Percentiles rank a stretch among this genome's conserved stretches.
Evolutionary conservation across 1,140 invertebrate genomes (phyloP).

Genomic region (Camponotus pennsylvanicus): DNA sequence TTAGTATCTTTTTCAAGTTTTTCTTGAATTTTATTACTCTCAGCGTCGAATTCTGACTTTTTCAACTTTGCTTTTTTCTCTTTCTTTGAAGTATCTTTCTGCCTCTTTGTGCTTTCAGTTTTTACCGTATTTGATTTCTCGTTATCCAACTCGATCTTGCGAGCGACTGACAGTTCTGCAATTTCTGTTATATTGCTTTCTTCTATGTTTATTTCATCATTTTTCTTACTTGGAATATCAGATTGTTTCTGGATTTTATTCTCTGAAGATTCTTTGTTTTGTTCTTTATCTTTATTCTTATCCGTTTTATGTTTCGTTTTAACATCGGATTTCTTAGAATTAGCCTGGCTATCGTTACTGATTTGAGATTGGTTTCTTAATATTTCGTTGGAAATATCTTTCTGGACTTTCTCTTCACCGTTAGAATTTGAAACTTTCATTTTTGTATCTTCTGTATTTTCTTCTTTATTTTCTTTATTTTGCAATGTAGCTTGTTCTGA

Average conservation of each 20-base stretch:
- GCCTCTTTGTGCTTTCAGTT: neutral
- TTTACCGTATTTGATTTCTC: neutral
- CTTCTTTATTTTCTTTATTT: slow-evolving; percentile 43
- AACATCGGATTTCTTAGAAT: neutral
- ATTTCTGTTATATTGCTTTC: neutral
- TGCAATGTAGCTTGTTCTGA: neutral
- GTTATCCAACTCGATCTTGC: neutral
- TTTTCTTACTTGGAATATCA: neutral
- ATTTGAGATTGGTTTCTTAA: slow-evolving; percentile 5
- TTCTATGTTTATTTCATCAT: slow-evolving; percentile 24
- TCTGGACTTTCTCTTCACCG: neutral
- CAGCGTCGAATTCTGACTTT: neutral
- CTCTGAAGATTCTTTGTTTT: neutral
- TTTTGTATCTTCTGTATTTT: slow-evolving; percentile 39
- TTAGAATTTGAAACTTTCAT: slow-evolving; percentile 1
- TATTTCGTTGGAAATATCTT: neutral
- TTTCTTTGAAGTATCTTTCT: neutral
- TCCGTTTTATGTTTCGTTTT: slow-evolving; percentile 16
- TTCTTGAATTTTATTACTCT: neutral
- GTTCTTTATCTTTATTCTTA: neutral
- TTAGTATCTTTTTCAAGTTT: neutral
- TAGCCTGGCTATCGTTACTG: neutral
- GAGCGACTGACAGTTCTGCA: neutral
- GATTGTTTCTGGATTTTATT: neutral
- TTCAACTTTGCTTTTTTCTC: slow-evolving; percentile 44